Base-by-base conservation (phyloP, 2,113 vertebrate species). In the Pongo abelii region DNA sequence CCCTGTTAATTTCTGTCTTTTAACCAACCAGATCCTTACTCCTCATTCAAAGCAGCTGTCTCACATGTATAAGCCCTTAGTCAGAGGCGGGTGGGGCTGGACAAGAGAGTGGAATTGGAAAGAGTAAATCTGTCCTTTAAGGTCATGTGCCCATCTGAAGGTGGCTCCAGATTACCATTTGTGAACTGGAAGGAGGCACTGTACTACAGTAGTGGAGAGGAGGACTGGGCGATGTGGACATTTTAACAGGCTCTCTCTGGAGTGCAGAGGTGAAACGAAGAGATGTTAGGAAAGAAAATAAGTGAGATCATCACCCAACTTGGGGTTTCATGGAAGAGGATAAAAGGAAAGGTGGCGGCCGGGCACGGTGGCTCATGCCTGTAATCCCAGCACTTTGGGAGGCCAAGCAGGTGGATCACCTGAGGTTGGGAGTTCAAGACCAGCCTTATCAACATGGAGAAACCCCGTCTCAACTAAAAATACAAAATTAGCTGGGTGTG, bases 1-100 rank as follows among this genome's bases (percentile, higher is more conserved):
- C 96, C 83, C 78, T 55, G 96, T 96, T 97, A 95, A 96, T 79
- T 55, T 95, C 93, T 93, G 48, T 72, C 92, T 93, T 81, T 77
- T 87, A 57, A 69, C 61, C 32, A 61, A 67, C 52, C 27, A 72
- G 50, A 78, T 79, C 87, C 83, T 75, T 77, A 38, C 27, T 88
- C 8, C 2, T 96, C 43, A 83, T 30, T 69, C 61, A 23, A 96
- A 88, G 85, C 81, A 91, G 88, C 72, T 94, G 89, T 89, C 67
- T 97, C n/a, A 30, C 52, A 67, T n/a, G 23, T 59, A 30, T 74
- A 78, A 95, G 11, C 57, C 81, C 64, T 91, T 92, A 87, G 79
- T 95, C 94, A 92, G 78, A 95, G 75, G 5, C 70, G 50, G 27
- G 61, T 35, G 69, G 91, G 27, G n/a, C 4, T 17, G 17, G 81